These are phyloP conservation scores for Drosophila borealis DNA, from an alignment of 2,888 invertebrate species.

Conservation along the genomic window DNA sequence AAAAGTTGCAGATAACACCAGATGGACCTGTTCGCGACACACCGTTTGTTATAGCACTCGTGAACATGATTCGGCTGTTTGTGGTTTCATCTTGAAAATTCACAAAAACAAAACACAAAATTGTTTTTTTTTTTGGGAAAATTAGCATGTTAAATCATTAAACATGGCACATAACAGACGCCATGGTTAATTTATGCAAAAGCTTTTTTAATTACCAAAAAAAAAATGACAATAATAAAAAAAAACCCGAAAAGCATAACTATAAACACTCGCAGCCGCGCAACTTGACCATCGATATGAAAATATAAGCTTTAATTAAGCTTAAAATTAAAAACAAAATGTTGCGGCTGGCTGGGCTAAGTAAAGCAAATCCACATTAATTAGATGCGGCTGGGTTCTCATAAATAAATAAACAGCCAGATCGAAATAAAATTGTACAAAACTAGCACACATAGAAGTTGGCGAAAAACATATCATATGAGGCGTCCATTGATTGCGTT, in stretches of 20 bases:
- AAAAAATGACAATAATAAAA: background rate
- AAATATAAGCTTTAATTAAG: conserved; percentile 48
- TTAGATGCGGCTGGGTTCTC: conserved; percentile 30
- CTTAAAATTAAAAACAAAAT: conserved; percentile 4
- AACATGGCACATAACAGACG: conserved; percentile 32
- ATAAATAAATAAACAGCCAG: conserved; percentile 36
- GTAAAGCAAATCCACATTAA: conserved; percentile 31
- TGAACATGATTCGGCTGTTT: conserved; percentile 65
- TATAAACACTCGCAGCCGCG: conserved; percentile 9
- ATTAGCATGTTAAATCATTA: conserved; percentile 53
- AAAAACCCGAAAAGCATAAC: conserved; percentile 1
- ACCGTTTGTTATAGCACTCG: conserved; percentile 32
- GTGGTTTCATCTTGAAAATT: conserved; percentile 42
- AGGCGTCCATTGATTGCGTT: conserved; percentile 40
- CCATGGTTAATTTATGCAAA: conserved; percentile 44
- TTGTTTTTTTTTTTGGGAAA: conserved; percentile 18
- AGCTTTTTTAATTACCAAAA: conserved; percentile 44
- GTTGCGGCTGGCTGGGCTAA: conserved; percentile 10
- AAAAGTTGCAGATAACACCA: conserved; percentile 28
- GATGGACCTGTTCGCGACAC: conserved; percentile 38
- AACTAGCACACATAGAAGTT: conserved; percentile 35
- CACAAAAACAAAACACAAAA: conserved; percentile 12
- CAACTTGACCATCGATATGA: conserved; percentile 29
- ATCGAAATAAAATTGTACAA: conserved; percentile 4
- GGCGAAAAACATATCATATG: conserved; percentile 30